phyloP scores from a whole-genome alignment of 2,888 invertebrate genomes.

The Selenia dentaria region DNA sequence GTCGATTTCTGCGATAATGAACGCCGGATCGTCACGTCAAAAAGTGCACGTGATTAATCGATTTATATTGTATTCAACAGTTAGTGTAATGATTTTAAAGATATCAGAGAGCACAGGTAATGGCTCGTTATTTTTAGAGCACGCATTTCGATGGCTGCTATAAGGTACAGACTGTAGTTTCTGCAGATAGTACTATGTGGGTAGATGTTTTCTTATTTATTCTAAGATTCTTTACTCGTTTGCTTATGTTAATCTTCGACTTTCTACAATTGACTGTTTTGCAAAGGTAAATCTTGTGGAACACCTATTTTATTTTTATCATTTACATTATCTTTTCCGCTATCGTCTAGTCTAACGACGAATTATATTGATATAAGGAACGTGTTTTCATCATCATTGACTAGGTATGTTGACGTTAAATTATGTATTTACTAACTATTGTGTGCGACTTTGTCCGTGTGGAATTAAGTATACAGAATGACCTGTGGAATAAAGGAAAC shows the following conservation, averaged over 20 bases:
- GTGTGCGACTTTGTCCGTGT: too few relatives aligned
- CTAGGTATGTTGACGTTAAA: too few relatives aligned
- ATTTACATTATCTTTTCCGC: conserved; percentile 2
- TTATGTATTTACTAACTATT: too few relatives aligned
- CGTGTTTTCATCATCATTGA: conserved; percentile 1
- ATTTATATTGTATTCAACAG: conserved; percentile 3
- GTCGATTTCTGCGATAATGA: conserved; percentile 32
- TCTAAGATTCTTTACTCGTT: conserved; percentile 9
- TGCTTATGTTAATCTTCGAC: conserved; percentile 10
- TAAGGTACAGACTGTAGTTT: conserved; percentile 3
- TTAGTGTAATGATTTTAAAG: conserved; percentile 13
- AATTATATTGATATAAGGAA: not conserved
- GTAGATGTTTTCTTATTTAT: conserved; percentile 13
- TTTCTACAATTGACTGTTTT: conserved; percentile 11
- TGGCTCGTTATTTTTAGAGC: conserved; percentile 9
- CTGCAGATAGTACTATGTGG: conserved; percentile 12
- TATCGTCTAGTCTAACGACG: not conserved
- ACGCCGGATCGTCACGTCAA: conserved; percentile 7
- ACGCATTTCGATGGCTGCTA: conserved; percentile 8
- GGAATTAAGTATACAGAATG: too few relatives aligned
- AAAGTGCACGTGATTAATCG: conserved; percentile 22
- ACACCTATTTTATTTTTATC: conserved; percentile 6
- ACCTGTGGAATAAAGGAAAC: too few relatives aligned
- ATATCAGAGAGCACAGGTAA: conserved; percentile 9
- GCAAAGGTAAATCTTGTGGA: conserved; percentile 9